Evolutionary conservation across 2,113 vertebrate species (phyloP).

Genomic region (Neolamprologus variostigma): DNA sequence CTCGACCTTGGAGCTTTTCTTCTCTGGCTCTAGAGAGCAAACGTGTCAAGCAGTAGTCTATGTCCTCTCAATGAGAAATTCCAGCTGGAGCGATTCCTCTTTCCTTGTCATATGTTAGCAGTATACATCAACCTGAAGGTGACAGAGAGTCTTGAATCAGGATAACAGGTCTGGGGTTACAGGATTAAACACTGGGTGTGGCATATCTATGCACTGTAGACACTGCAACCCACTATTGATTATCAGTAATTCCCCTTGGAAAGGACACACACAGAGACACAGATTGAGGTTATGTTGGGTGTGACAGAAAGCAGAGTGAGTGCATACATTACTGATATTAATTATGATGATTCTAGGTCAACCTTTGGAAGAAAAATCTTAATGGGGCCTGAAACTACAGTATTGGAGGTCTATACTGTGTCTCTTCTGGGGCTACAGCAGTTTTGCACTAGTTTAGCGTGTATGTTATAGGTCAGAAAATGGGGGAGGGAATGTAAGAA

Average conservation of each 20-base stretch:
- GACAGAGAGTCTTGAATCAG: neutral
- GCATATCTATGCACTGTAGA: neutral
- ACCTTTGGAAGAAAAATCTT: neutral
- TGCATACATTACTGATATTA: conserved; percentile 35
- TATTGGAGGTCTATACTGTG: neutral
- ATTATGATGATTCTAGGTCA: conserved; percentile 8
- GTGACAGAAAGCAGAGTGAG: neutral
- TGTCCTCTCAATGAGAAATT: neutral
- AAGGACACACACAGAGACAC: neutral
- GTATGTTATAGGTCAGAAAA: neutral
- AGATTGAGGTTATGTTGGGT: neutral
- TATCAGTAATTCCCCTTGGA: neutral
- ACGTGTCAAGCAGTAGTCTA: neutral
- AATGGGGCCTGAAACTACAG: neutral
- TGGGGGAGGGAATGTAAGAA: neutral
- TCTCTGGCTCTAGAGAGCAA: neutral
- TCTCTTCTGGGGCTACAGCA: neutral
- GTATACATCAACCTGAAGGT: conserved; percentile 23
- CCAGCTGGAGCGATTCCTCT: neutral
- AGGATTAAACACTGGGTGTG: neutral
- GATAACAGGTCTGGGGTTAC: neutral
- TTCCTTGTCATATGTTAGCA: neutral
- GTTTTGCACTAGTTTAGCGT: neutral
- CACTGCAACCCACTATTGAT: neutral
- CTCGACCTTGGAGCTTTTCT: neutral